Evolutionary conservation across 2,888 invertebrate genomes (phyloP).

Genomic region (Aspidiotus destructor): DNA sequence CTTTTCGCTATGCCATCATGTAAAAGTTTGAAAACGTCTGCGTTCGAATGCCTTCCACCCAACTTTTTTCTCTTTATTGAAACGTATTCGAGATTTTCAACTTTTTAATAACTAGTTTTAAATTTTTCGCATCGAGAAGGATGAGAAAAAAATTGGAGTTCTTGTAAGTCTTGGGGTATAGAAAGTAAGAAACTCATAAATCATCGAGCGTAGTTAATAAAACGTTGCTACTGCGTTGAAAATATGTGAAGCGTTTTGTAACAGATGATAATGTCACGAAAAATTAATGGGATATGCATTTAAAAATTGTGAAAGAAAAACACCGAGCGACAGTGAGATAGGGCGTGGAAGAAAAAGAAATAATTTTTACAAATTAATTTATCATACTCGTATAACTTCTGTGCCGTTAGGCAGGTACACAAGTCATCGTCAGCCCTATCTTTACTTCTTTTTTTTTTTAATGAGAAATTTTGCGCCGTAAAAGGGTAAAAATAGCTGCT

Average conservation of each 20-base stretch:
- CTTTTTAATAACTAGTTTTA: no score
- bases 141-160: no score
- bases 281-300: constrained; percentile 10
- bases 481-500: neutral
- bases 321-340: neutral
- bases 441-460: neutral
- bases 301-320: constrained; percentile 9
- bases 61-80: no score
- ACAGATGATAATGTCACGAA: constrained; percentile 19
- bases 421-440: neutral
- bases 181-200: neutral
- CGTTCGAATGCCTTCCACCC: no score
- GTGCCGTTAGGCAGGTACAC: neutral
- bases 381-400: neutral
- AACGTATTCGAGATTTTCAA: no score
- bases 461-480: neutral
- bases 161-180: no score
- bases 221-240: neutral
- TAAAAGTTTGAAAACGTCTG: no score
- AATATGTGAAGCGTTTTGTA: constrained; percentile 8
- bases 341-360: neutral
- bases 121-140: no score
- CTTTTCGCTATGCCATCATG: no score
- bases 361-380: constrained; percentile 12
- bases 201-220: neutral